Evolutionary conservation across 2,797 vertebrate genomes (phyloP).

Genomic region (Buceros bicornis): DNA sequence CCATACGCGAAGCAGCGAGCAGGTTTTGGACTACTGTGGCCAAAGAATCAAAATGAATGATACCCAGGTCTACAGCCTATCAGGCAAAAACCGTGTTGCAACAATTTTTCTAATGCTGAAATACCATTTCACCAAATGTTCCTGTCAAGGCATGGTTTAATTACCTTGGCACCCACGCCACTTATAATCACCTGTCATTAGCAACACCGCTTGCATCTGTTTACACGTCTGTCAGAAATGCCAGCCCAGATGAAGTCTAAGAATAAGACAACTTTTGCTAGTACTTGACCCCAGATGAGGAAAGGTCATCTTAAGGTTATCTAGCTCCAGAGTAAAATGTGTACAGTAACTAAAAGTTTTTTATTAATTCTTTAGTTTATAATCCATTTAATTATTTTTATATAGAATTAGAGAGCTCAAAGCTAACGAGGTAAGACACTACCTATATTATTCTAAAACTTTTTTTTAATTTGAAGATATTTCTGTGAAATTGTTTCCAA

Average conservation of each 20-base stretch:
- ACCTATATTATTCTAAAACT: neutral
- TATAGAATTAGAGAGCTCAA: neutral
- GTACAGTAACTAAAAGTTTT: neutral
- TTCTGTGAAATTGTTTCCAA: neutral
- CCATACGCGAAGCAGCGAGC: conserved; percentile 24
- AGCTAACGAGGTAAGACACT: neutral
- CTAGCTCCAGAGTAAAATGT: neutral
- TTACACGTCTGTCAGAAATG: conserved; percentile 92
- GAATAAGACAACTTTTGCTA: conserved; percentile 72
- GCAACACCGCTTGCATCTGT: conserved; percentile 92
- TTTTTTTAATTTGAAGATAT: neutral
- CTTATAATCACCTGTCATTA: conserved; percentile 99
- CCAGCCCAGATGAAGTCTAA: conserved; percentile 76
- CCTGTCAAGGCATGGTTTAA: conserved; percentile 95
- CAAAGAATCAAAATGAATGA: conserved; percentile 85
- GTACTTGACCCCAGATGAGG: conserved; percentile 74
- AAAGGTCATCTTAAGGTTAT: conserved; percentile 73
- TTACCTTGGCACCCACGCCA: conserved; percentile 93
- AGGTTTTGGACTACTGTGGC: conserved; percentile 69
- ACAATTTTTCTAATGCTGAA: conserved; percentile 90
- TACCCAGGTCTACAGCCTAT: conserved; percentile 82
- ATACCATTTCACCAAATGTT: conserved; percentile 92
- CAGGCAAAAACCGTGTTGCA: conserved; percentile 83
- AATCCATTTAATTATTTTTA: neutral
- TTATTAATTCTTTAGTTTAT: neutral